These are phyloP conservation scores for Lasioglossum figueresi DNA, from an alignment of 2,888 invertebrate genomes.

Conservation along the genomic window DNA sequence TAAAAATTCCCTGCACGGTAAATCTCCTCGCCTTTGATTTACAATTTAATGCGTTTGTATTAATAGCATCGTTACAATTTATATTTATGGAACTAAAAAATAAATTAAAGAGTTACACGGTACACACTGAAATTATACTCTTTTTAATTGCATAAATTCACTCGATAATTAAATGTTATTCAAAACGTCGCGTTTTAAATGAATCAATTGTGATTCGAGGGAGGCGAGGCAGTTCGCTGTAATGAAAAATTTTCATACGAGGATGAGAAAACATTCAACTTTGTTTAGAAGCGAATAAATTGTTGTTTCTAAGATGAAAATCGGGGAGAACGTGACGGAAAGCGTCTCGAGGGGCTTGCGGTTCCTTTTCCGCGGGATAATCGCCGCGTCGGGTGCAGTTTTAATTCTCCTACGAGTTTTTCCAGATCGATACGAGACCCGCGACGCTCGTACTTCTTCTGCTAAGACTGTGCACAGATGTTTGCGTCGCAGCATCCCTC, in stretches of 20 bases:
- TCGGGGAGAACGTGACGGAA: not conserved
- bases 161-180: not conserved
- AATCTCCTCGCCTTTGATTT: not conserved
- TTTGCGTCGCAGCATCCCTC: not conserved
- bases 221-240: not conserved
- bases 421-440: conserved; percentile 1
- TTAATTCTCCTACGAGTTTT: not conserved
- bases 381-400: not conserved
- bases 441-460: not conserved
- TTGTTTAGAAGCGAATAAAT: not conserved
- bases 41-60: not conserved
- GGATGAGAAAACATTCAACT: not conserved
- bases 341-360: not conserved
- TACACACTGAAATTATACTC: not conserved
- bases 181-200: not conserved
- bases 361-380: not conserved
- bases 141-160: not conserved
- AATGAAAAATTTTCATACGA: not conserved
- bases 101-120: no score
- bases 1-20: not conserved
- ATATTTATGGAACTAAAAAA: no score
- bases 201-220: not conserved
- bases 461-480: not conserved
- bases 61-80: not conserved
- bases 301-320: not conserved